Evolutionary conservation across 2,113 vertebrate genomes (phyloP), one percentile per base, ranked within the genome.

Genomic region (Channa argus): DNA sequence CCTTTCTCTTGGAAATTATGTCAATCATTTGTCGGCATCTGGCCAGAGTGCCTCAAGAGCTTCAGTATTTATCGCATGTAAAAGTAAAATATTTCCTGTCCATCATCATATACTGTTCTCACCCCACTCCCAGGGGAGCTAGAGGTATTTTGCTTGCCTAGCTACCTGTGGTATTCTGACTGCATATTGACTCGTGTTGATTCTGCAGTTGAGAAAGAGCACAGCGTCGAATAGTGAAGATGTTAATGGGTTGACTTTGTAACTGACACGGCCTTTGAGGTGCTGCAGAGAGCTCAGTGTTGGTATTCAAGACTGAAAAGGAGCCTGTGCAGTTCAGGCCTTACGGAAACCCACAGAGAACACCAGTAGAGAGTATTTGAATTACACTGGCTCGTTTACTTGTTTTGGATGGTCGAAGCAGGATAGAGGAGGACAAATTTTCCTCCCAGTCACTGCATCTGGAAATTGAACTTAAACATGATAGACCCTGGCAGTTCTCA

Each of bases 231-330:
- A 82, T 55, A 66, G 88, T 77, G 75, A 86, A 79, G 89, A 87
- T 88, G 80, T 88, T 89, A 91, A 92, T 90, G 81, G 81, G 80
- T 90, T 91, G 88, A 91, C 85, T 91, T 89, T 89, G 90, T 92
- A 92, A 93, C 80, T 52, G 76, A 91, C 76, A 71, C 89, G 80
- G 66, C 61, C 80, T 79, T 75, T 75, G 79, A 84, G 87, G 81
- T 52, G 79, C 74, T 56, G 62, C 69, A 82, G 63, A 4, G n/a
- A 76, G 69, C 65, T 70, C 74, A 37, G 49, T 47, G 83, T 77
- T 78, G 61, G 71, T 75, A 77, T 89, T 88, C 79, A 74, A 85
- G 85, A 84, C 74, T 82, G 81, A 79, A 52, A 76, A 74, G 69
- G 15, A 78, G 62, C 63, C 63, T 6, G 44, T 45, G 65, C 71